These are phyloP conservation scores for Smutsia gigantea DNA, from an alignment of 2,797 vertebrate species.

Conservation along the genomic window DNA sequence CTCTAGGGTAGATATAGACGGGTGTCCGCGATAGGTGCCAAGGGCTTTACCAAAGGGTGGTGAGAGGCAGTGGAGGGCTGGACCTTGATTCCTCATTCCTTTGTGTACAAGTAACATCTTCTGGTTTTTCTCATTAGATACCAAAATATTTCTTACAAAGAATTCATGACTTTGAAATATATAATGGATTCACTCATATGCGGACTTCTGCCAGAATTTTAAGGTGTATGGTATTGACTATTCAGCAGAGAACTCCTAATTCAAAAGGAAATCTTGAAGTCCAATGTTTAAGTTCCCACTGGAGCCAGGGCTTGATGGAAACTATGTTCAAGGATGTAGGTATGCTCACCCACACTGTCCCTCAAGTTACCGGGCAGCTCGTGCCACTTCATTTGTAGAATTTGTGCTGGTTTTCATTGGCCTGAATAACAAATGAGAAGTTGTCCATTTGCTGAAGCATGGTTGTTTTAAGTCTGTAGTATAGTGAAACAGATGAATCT, in stretches of 20 bases:
- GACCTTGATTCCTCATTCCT: background rate
- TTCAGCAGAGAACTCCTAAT: slow-evolving; percentile 27
- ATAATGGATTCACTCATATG: background rate
- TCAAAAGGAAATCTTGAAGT: background rate
- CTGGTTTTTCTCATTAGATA: background rate
- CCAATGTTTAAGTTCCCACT: background rate
- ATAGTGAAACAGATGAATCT: background rate
- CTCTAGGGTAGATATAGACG: background rate
- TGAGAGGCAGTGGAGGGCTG: background rate
- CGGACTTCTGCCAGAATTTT: slow-evolving; percentile 29
- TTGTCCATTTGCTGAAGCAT: background rate
- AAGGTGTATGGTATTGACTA: slow-evolving; percentile 4
- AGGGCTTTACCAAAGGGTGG: background rate
- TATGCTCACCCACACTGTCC: background rate
- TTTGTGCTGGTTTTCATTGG: background rate
- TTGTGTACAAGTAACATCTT: background rate
- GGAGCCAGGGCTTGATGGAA: background rate
- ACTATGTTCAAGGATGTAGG: background rate
- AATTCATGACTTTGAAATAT: background rate
- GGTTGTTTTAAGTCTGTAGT: background rate
- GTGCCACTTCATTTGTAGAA: too few relatives aligned
- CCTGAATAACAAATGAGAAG: background rate
- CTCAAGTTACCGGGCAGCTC: background rate
- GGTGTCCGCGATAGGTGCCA: background rate
- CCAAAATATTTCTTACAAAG: slow-evolving; percentile 30